Base-by-base conservation (phyloP, 2,797 vertebrate genomes). In the Coregonus sp. region DNA sequence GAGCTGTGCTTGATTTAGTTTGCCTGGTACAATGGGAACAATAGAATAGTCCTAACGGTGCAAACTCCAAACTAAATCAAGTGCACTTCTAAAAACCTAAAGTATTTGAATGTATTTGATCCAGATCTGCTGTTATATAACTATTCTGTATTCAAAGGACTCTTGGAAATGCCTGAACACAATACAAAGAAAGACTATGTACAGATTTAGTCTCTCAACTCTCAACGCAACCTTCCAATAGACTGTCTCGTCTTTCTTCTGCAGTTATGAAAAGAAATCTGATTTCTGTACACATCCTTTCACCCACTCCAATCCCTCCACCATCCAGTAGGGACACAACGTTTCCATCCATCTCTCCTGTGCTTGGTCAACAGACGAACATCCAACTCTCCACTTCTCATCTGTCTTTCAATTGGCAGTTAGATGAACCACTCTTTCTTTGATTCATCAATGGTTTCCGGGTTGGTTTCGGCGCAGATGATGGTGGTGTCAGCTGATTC, bases 371-470 rank as follows among this genome's bases (percentile, higher is more conserved):
- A 75, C 75, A 54, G 75, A 77, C 81, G 65, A 83, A 82, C 81
- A 82, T 75, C 75, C 63, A 80, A 50, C 40, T 50, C 11, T 29
- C 81, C 12, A 5, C 3, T 9, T 47, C 35, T 59, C 63, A 25
- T 52, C 40, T 69, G 79, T 75, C 2, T 52, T 35, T n/a, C 67
- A 12, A 54, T 70, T 47, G 15, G 84, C 82, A 70, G 83, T 96
- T 93, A 99, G 84, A 99, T 99, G 89, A 99, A 98, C 98, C 98
- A 99, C 81, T 99, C 98, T 90, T 99, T 99, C 93, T 99, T 99
- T 91, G 97, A 99, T 80, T 99, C 98, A 0, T 98, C 98, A 0
- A 99, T 99, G 92, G 97, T 98, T 89, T 99, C 98, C 2, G 97
- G 99, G 93, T 97, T 98, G 84, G 95, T 92, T 89, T 99, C 98